phyloP scores from a whole-genome alignment of 2,888 invertebrate species.

The Nomada goodeniana region DNA sequence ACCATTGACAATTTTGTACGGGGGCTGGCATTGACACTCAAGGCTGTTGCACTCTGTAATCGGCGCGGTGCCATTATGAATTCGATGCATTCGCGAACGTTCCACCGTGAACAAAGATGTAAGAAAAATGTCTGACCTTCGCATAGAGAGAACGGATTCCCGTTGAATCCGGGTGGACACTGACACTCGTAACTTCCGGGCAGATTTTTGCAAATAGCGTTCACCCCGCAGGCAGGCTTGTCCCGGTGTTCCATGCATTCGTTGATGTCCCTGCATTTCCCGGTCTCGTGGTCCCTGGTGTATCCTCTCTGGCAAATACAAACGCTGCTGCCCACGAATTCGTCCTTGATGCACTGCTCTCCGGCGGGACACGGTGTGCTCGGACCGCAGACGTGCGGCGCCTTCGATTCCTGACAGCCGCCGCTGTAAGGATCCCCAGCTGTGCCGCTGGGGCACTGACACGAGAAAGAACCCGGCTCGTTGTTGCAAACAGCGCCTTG shows the following conservation, averaged over 20 bases:
- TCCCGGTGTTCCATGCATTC: conserved; percentile 92
- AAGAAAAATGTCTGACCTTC: conserved; percentile 85
- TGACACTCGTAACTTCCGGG: conserved; percentile 97
- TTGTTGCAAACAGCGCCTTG: conserved; percentile 95
- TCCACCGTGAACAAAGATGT: background rate
- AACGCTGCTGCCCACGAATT: conserved; percentile 90
- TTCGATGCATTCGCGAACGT: background rate
- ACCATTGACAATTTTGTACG: conserved; percentile 93
- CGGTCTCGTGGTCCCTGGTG: conserved; percentile 90
- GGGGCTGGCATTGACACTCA: conserved; percentile 94
- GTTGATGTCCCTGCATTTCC: conserved; percentile 93
- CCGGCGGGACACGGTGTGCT: conserved; percentile 92
- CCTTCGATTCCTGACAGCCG: conserved; percentile 89
- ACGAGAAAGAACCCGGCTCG: conserved; percentile 93
- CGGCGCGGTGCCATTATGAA: background rate
- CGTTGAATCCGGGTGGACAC: conserved; percentile 94
- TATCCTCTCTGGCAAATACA: conserved; percentile 96
- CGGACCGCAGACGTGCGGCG: conserved; percentile 89
- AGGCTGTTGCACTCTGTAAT: conserved; percentile 90
- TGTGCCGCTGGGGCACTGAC: conserved; percentile 94
- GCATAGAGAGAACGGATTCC: conserved; percentile 95
- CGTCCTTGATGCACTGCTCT: conserved; percentile 93
- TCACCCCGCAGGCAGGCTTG: conserved; percentile 93
- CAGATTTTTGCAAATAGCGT: conserved; percentile 95
- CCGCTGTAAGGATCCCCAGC: conserved; percentile 92